Conservation (phyloP, 2,888 invertebrate species). For the Lepidochitona cinerea region DNA sequence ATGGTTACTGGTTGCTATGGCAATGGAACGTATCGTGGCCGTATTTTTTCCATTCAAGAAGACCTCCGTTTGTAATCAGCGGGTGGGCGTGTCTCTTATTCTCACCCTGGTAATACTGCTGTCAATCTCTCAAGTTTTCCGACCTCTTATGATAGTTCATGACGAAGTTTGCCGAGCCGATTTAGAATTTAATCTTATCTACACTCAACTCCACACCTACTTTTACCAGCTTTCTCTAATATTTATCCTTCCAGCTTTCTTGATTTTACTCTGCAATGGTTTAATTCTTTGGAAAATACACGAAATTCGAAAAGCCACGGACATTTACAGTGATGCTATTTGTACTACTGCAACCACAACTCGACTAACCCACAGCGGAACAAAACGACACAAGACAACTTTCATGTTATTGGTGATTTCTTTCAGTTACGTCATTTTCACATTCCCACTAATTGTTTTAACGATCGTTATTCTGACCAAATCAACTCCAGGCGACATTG, state of each 20-base stretch:
- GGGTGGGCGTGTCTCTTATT: constrained; percentile 32
- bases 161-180: constrained; percentile 12
- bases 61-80: constrained; percentile 27
- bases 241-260: constrained; percentile 35
- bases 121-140: constrained; percentile 37
- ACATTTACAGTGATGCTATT: constrained; percentile 25
- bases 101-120: constrained; percentile 32
- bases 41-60: constrained; percentile 38
- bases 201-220: constrained; percentile 38
- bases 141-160: constrained; percentile 36
- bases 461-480: constrained; percentile 32
- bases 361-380: constrained; percentile 20
- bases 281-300: constrained; percentile 37
- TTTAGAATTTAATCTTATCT: constrained; percentile 19
- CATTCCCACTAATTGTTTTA: constrained; percentile 40
- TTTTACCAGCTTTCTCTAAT: constrained; percentile 41
- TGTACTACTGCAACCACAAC: constrained; percentile 31
- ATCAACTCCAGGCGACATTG: constrained; percentile 9
- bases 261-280: constrained; percentile 39
- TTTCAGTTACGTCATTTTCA: constrained; percentile 44
- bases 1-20: constrained; percentile 40
- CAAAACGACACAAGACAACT: constrained; percentile 45
- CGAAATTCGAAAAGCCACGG: constrained; percentile 20
- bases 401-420: constrained; percentile 48
- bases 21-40: constrained; percentile 37